Base-by-base conservation (phyloP, 2,888 invertebrate species). In the Apamea anceps region DNA sequence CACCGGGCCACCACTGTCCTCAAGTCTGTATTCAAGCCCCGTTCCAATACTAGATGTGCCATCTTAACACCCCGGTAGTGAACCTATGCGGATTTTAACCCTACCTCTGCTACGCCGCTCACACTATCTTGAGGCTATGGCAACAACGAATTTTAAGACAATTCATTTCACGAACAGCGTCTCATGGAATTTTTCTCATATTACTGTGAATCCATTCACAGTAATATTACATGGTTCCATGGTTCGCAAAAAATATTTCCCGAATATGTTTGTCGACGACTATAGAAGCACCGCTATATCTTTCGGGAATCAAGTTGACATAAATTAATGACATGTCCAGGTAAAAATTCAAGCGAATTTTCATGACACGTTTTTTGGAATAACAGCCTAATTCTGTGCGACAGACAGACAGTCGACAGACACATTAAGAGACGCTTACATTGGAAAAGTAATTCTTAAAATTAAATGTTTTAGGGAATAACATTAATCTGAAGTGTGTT, bases 321-420 rank as follows among this genome's bases (percentile, higher is more conserved):
- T 37, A 67, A 79, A 85, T 86, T 85, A 80, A 85, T 85, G 87
- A 65, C 32, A 66, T 68, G 70, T 66, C 65, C 71, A 74, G 57
- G 81, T 78, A 51, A 45, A 72, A 77, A 72, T 81, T n/a, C 48
- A 32, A 42, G 42, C 10, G 60, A 63, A 60, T 54, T 73, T 71
- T 28, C 15, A 57, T 75, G 68, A 82, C 60, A 68, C n/a, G n/a
- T 32, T 79, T 82, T 72, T 72, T 60, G n/a, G 7, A 62, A 63
- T 73, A 85, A 63, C 32, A 45, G 25, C 42, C n/a, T 68, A 37
- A 75, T 82, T 74, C 45, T 57, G 0, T 65, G 54, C 37, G 68
- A 60, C 45, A 72, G 51, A 60, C 45, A 72, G 51, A 32, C 45
- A 25, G 37, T 28, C 15, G 15, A 62, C 15, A 65, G 10, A 54